Conservation (phyloP, 2,113 vertebrate genomes). For the Microtus pennsylvanicus region DNA sequence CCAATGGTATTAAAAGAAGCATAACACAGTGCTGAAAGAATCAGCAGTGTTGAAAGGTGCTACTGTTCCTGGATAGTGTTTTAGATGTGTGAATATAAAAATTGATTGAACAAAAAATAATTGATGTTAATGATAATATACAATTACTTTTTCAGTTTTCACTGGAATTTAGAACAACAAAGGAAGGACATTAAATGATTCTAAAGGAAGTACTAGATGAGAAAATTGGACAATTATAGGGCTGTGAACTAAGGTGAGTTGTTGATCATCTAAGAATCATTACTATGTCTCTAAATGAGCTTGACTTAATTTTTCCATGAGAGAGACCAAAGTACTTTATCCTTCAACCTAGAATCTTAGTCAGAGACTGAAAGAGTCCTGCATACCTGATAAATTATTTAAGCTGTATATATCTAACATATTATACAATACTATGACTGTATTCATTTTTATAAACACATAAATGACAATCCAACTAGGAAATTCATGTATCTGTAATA, state of each 20-base stretch:
- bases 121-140: neutral
- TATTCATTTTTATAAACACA: neutral
- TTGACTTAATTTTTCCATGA: neutral
- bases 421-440: neutral
- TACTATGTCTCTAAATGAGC: neutral
- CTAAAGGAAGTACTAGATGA: neutral
- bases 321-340: neutral
- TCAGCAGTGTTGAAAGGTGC: neutral
- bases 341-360: neutral
- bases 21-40: neutral
- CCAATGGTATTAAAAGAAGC: neutral
- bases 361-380: neutral
- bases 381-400: neutral
- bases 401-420: neutral
- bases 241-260: too few relatives aligned
- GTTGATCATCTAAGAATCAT: too few relatives aligned
- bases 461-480: neutral
- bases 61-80: neutral
- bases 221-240: neutral
- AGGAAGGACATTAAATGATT: rapidly evolving
- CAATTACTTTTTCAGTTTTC: neutral
- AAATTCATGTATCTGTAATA: neutral
- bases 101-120: neutral
- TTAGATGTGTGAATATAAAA: neutral
- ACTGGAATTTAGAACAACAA: neutral